Percentiles rank a stretch among this genome's conserved stretches.
These are phyloP conservation scores for Caenorhabditis sinica DNA, from an alignment of 2,888 invertebrate genomes.

Conservation along the genomic window DNA sequence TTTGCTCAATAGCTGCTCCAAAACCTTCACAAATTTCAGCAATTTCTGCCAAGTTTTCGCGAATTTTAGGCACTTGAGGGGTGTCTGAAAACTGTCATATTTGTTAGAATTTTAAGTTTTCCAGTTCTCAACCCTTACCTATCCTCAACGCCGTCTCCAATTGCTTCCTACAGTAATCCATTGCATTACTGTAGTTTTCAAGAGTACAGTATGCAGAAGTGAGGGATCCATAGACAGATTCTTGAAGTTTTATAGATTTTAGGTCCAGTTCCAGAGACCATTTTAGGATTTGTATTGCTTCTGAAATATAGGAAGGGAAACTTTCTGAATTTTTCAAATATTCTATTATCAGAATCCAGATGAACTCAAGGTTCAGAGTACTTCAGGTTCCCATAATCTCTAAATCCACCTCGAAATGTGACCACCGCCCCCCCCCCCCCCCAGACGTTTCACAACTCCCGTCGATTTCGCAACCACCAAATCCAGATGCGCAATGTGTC, in stretches of 20 bases:
- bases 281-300: constrained; percentile 52
- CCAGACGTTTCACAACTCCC: too few species aligned
- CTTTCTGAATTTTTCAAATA: neutral
- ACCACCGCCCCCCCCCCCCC: too few species aligned
- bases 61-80: constrained; percentile 30
- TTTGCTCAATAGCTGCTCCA: constrained; percentile 37
- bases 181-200: constrained; percentile 40
- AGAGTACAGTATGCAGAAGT: constrained; percentile 61
- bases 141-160: constrained; percentile 39
- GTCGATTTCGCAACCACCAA: too few species aligned
- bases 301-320: neutral
- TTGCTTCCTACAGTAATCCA: constrained; percentile 25
- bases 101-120: neutral
- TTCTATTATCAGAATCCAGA: neutral
- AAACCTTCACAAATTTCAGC: constrained; percentile 48
- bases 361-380: too few species aligned
- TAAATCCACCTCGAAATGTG: too few species aligned
- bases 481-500: too few species aligned
- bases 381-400: too few species aligned
- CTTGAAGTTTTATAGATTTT: constrained; percentile 55
- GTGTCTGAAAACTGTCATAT: constrained; percentile 17
- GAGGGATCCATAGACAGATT: constrained; percentile 60
- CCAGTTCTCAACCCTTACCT: neutral
- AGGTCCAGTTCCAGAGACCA: constrained; percentile 61
- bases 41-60: constrained; percentile 49